A percentile compares a stretch with the other conserved stretches of the same genome.
Evolutionary conservation across 2,797 vertebrate genomes (phyloP).

Genomic region (Petrocephalus schoutedeni): DNA sequence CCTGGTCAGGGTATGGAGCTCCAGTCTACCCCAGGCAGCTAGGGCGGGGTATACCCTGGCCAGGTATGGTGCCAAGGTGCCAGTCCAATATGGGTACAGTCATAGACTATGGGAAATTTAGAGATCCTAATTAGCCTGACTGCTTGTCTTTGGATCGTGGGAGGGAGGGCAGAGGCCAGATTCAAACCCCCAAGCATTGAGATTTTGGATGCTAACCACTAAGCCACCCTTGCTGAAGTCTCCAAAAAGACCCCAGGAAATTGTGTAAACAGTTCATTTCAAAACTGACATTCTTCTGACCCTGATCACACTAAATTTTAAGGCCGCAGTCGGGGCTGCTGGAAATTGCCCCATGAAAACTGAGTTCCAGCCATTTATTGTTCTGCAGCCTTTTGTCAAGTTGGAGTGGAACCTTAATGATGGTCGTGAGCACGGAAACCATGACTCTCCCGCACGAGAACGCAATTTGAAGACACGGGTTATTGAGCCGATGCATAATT

Average conservation of each 20-base stretch:
- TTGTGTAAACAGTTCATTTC: not conserved
- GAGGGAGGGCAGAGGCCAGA: not conserved
- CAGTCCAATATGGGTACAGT: not conserved
- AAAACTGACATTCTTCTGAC: not conserved
- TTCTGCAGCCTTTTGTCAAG: not conserved
- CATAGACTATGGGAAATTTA: not conserved
- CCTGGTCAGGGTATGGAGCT: not conserved
- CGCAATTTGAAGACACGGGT: not conserved
- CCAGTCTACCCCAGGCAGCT: not conserved
- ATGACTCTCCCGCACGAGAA: not conserved
- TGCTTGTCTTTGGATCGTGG: not conserved
- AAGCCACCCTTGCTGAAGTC: not conserved
- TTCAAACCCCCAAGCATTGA: not conserved
- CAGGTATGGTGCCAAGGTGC: not conserved
- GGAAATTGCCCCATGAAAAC: not conserved
- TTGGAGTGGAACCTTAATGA: not conserved
- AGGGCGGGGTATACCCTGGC: not conserved
- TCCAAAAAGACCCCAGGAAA: not conserved
- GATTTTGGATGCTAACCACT: not conserved
- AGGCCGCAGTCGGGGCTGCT: not conserved
- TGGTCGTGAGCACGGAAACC: not conserved
- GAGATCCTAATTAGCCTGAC: not conserved
- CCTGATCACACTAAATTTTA: not conserved
- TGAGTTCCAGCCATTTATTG: not conserved
- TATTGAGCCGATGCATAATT: slow-evolving; percentile 7